A percentile compares a stretch with the other conserved stretches of the same genome.
Conservation (phyloP, 1,140 invertebrate species). For the Trichoplusia ni region DNA sequence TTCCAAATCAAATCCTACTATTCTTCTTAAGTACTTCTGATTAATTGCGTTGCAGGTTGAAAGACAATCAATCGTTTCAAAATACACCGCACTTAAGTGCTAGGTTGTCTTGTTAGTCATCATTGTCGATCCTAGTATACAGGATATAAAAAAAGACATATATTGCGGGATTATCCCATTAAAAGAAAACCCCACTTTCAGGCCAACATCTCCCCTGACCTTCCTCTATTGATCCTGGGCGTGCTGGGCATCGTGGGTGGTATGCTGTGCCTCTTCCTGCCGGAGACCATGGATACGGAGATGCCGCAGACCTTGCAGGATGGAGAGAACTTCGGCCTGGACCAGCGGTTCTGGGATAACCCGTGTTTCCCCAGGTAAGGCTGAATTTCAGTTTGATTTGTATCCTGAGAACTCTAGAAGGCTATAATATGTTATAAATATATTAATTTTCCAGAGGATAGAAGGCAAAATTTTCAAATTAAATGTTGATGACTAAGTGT, state of each 20-base stretch:
- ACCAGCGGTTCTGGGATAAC: constrained; percentile 89
- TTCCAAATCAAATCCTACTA: neutral
- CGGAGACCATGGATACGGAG: constrained; percentile 91
- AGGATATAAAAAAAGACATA: too few species aligned
- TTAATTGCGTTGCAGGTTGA: too few species aligned
- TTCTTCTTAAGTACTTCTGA: too few species aligned
- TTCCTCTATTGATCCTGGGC: constrained; percentile 90
- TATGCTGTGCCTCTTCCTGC: constrained; percentile 87
- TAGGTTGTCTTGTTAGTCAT: too few species aligned
- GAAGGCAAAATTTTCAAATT: too few species aligned
- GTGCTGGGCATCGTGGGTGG: constrained; percentile 88
- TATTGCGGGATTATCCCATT: neutral
- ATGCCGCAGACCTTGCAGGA: constrained; percentile 91
- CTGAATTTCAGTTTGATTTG: neutral
- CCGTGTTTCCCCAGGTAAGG: constrained; percentile 86
- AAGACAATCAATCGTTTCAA: too few species aligned
- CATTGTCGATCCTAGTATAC: too few species aligned
- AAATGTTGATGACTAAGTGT: too few species aligned
- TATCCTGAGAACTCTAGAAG: neutral
- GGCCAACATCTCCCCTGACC: constrained; percentile 85
- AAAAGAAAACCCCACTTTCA: constrained; percentile 53
- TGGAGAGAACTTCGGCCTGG: constrained; percentile 91
- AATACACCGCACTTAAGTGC: too few species aligned
- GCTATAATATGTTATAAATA: too few species aligned
- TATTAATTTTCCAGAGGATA: too few species aligned